Percentiles rank a stretch among this genome's conserved stretches.
Conservation (phyloP, 2,888 invertebrate species). For the Aricia artaxerxes region DNA sequence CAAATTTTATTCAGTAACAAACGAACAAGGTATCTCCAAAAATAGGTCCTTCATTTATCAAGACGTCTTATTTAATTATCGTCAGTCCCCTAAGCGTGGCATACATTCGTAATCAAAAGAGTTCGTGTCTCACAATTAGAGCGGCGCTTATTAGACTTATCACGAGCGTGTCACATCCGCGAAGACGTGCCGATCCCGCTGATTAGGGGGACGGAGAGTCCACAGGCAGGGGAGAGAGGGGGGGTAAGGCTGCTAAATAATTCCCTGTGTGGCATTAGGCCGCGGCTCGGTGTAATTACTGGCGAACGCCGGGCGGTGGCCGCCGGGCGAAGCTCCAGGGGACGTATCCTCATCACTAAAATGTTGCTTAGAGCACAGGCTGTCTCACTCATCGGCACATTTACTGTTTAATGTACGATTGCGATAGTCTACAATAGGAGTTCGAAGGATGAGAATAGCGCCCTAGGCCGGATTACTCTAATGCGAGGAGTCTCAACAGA, state of each 20-base stretch:
- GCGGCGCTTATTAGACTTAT: conserved; percentile 6
- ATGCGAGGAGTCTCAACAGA: conserved; percentile 15
- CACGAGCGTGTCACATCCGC: background rate
- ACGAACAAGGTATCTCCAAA: background rate
- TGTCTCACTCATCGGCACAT: background rate
- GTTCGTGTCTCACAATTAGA: conserved; percentile 9
- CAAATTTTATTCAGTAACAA: background rate
- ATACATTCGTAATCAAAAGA: background rate
- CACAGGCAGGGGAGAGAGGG: no score
- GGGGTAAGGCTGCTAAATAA: conserved; percentile 5
- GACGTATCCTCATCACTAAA: background rate
- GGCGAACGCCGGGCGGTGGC: background rate
- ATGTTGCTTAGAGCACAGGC: background rate
- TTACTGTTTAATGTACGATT: background rate
- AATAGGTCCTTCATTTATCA: background rate
- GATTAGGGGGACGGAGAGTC: background rate
- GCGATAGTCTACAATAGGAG: background rate
- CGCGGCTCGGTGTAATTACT: conserved; percentile 10
- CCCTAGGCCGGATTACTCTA: background rate
- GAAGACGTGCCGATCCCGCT: conserved; percentile 16
- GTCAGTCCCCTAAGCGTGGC: background rate
- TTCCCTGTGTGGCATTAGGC: conserved; percentile 14
- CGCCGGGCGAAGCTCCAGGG: background rate
- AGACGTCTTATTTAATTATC: background rate
- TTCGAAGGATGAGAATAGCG: background rate